A percentile compares a stretch with the other conserved stretches of the same genome.
Evolutionary conservation across 2,797 vertebrate species (phyloP).

Genomic region (Sebastes nivosus): DNA sequence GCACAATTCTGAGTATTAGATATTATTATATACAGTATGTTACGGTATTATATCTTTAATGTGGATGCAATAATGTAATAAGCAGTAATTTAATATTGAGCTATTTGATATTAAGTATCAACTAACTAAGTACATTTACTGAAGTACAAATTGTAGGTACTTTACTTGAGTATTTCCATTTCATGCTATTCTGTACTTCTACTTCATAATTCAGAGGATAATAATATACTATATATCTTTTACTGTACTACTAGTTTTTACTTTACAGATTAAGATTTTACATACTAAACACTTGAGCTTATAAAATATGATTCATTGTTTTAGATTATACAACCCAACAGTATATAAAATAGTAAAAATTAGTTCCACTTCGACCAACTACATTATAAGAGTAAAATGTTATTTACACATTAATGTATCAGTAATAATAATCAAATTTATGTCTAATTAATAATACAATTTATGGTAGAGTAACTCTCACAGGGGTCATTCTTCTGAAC

Average conservation of each 20-base stretch:
- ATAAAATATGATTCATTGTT: neutral
- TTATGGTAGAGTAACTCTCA: neutral
- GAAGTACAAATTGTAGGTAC: neutral
- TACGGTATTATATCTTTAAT: neutral
- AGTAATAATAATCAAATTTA: neutral
- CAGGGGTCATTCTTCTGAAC: neutral
- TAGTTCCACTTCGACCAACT: neutral
- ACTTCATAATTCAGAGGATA: neutral
- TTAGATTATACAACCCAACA: neutral
- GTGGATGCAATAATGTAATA: neutral
- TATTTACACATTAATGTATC: neutral
- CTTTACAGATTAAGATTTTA: too few species aligned
- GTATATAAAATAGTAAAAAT: neutral
- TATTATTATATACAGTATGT: neutral
- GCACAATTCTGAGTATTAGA: neutral
- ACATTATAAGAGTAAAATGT: neutral
- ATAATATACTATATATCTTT: neutral
- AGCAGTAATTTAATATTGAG: neutral
- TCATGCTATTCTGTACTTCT: neutral
- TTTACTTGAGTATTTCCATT: neutral
- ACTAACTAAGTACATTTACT: neutral
- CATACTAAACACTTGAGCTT: neutral
- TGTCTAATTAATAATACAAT: neutral
- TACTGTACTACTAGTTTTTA: neutral
- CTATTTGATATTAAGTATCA: neutral